A percentile compares a stretch with the other conserved stretches of the same genome.
phyloP scores from a whole-genome alignment of 2,113 vertebrate species.

The Ptilorrhoa leucosticta region DNA sequence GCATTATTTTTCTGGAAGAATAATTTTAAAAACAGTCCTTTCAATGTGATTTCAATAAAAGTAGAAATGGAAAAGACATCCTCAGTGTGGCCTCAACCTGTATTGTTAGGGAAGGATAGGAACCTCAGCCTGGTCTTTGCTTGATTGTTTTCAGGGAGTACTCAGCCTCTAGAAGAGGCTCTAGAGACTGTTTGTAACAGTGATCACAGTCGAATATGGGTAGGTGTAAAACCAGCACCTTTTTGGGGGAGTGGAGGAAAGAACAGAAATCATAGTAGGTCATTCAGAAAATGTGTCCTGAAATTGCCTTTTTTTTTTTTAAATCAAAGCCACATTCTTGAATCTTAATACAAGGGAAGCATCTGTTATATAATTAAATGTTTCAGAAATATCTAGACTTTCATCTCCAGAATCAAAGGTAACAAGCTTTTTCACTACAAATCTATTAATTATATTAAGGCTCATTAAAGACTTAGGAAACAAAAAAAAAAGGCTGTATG shows the following conservation, averaged over 20 bases:
- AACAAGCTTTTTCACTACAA: background rate
- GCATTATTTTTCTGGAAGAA: background rate
- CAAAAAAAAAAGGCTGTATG: background rate
- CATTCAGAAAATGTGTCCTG: background rate
- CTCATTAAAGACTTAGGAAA: background rate
- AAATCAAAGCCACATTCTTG: background rate
- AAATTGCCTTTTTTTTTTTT: background rate
- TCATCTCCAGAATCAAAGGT: slow-evolving; percentile 26
- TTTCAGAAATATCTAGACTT: background rate
- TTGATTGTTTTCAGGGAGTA: background rate
- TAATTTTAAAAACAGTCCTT: background rate
- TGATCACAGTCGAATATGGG: background rate
- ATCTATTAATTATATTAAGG: slow-evolving; percentile 7
- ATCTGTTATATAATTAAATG: background rate
- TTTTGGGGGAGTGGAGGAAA: fast-evolving
- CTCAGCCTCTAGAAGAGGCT: background rate
- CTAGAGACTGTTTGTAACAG: background rate
- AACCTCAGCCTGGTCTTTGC: background rate
- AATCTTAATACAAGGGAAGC: background rate
- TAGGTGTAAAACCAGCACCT: background rate
- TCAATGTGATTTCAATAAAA: background rate
- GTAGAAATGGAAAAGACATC: background rate
- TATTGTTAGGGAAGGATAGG: background rate
- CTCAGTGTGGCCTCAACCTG: background rate
- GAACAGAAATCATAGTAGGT: background rate